These are phyloP conservation scores for Pantherophis vulpinus DNA, from an alignment of 2,797 vertebrate species.

Conservation along the genomic window DNA sequence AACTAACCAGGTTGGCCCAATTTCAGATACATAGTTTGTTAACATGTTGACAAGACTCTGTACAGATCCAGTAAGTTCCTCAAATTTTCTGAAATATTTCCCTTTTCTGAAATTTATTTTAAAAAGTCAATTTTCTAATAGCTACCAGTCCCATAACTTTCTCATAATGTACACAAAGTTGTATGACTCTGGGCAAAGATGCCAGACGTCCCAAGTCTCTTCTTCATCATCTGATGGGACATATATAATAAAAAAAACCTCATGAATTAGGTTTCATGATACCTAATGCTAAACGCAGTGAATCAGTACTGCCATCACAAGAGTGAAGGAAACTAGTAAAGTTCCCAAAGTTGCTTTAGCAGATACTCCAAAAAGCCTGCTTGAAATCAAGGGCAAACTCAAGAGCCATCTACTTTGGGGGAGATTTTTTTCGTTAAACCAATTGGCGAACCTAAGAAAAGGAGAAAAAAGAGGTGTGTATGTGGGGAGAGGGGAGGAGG, in stretches of 20 bases:
- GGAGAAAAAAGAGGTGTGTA: background rate
- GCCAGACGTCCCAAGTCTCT: background rate
- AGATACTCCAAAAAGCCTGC: background rate
- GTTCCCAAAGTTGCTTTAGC: rapidly evolving
- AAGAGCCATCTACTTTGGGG: background rate
- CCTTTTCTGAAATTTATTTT: background rate
- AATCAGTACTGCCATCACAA: background rate
- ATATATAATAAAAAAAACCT: background rate
- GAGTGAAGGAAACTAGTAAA: background rate
- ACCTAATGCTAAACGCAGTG: conserved; percentile 5
- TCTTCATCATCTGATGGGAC: background rate
- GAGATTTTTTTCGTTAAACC: too few species aligned
- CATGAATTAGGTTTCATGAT: background rate
- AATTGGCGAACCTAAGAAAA: background rate
- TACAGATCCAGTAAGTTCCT: conserved; percentile 25
- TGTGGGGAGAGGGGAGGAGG: background rate
- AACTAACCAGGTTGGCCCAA: conserved; percentile 58
- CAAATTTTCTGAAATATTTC: conserved; percentile 44
- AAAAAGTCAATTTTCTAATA: background rate
- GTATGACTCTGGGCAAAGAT: background rate
- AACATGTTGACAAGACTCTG: background rate
- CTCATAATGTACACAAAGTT: background rate
- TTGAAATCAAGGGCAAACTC: background rate
- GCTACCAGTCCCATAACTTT: background rate
- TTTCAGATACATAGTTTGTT: conserved; percentile 35